Percentiles rank a stretch among this genome's conserved stretches.
Conservation (phyloP, 2,888 invertebrate species). For the Ptilodon capucinus region DNA sequence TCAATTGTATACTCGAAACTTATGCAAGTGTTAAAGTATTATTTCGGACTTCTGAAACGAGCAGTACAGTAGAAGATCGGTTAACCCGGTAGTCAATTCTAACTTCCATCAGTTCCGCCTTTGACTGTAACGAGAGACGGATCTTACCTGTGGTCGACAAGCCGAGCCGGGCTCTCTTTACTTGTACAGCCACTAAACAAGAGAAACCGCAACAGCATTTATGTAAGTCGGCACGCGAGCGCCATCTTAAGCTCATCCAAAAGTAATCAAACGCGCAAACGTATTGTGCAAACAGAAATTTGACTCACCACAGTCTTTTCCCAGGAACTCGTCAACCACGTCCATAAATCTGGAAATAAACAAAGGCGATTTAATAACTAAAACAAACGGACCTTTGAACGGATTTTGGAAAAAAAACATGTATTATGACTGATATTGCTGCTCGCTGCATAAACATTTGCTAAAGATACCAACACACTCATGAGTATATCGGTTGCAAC, state of each 20-base stretch:
- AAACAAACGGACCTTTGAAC: slow-evolving; percentile 15
- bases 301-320: slow-evolving; percentile 66
- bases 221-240: slow-evolving; percentile 43
- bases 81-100: neutral
- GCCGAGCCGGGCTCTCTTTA: slow-evolving; percentile 44
- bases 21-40: too few species aligned
- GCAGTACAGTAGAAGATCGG: too few species aligned
- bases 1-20: too few species aligned
- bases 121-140: slow-evolving; percentile 15
- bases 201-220: slow-evolving; percentile 54
- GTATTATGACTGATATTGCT: neutral
- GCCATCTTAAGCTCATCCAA: slow-evolving; percentile 44
- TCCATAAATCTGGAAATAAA: slow-evolving; percentile 72
- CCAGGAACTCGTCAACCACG: slow-evolving; percentile 65
- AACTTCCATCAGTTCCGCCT: neutral
- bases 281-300: slow-evolving; percentile 51
- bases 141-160: slow-evolving; percentile 47
- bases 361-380: slow-evolving; percentile 43
- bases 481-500: too few species aligned
- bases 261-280: slow-evolving; percentile 56
- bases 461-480: too few species aligned
- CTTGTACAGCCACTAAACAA: slow-evolving; percentile 52
- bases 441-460: too few species aligned
- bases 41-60: too few species aligned
- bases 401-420: neutral